Evolutionary conservation across 53 echinoderm and acorn worm genomes (phyloP).

Genomic region (Holothuria leucospilota): DNA sequence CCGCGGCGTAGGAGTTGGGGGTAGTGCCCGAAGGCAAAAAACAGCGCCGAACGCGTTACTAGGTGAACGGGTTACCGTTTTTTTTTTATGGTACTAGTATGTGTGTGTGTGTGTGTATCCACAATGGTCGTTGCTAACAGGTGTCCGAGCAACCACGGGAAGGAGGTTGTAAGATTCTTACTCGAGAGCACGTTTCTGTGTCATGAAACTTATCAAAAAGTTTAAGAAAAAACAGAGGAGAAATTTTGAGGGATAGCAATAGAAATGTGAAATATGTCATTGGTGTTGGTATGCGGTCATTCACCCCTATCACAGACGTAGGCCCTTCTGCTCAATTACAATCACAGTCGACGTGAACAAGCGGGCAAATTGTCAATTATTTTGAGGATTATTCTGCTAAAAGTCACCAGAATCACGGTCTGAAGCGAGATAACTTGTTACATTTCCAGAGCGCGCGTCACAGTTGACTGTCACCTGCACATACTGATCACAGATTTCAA

Average conservation of each 20-base stretch:
- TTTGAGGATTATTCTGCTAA: conserved; percentile 17
- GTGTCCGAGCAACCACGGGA: conserved; percentile 11
- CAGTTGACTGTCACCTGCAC: too few species aligned
- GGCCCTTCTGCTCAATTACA: conserved; percentile 27
- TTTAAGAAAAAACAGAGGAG: conserved; percentile 3
- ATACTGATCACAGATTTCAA: too few species aligned
- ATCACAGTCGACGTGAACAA: conserved; percentile 16
- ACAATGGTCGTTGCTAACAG: conserved; percentile 36
- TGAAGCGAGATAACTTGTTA: neutral
- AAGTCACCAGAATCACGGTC: conserved; percentile 46
- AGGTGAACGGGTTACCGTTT: neutral
- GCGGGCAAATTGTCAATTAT: conserved; percentile 36
- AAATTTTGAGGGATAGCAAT: conserved; percentile 16
- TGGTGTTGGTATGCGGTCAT: conserved; percentile 34
- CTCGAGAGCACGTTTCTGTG: conserved; percentile 37
- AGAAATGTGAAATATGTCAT: conserved; percentile 26
- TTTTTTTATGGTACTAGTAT: too few species aligned
- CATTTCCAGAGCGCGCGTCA: too few species aligned
- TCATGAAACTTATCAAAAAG: conserved; percentile 37
- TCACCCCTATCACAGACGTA: conserved; percentile 26
- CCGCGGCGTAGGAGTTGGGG: conserved; percentile 53
- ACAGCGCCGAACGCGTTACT: conserved; percentile 14
- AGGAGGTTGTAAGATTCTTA: conserved; percentile 9
- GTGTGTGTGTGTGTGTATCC: neutral
- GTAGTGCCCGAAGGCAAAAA: conserved; percentile 24